A percentile compares a stretch with the other conserved stretches of the same genome.
phyloP scores from a whole-genome alignment of 2,797 vertebrate genomes.

The Hapalemur alaotrensis region DNA sequence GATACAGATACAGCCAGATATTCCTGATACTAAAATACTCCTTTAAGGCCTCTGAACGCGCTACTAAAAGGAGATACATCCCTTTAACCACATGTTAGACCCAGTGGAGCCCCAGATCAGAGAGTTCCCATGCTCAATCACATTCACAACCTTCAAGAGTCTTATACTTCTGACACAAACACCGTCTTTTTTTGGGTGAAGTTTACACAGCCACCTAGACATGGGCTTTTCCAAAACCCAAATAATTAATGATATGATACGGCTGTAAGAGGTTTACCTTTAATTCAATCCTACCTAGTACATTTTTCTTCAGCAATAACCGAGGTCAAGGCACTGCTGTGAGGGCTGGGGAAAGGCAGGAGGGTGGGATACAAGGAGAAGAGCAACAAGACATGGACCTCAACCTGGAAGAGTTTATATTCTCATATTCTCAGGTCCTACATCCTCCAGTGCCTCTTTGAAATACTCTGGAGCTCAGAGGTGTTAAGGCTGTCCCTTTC shows the following conservation, averaged over 20 bases:
- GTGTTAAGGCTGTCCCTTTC: not conserved
- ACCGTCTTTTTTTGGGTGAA: not conserved
- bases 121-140: not conserved
- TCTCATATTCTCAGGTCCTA: not conserved
- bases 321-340: not conserved
- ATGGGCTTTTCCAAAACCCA: not conserved
- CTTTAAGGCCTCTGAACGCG: not conserved
- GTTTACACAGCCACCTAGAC: not conserved
- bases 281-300: not conserved
- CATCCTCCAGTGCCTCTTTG: not conserved
- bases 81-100: not conserved
- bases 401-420: not conserved
- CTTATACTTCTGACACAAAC: not conserved
- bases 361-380: not conserved
- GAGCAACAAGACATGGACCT: not conserved
- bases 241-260: not conserved
- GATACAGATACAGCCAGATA: not conserved
- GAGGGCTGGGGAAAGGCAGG: not conserved
- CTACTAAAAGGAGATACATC: not conserved
- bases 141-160: not conserved
- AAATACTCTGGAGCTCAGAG: not conserved
- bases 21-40: not conserved
- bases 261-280: not conserved
- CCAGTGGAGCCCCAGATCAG: not conserved
- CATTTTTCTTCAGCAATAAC: not conserved